Base-by-base conservation (phyloP, 2,113 vertebrate species). In the Aphyosemion australe region DNA sequence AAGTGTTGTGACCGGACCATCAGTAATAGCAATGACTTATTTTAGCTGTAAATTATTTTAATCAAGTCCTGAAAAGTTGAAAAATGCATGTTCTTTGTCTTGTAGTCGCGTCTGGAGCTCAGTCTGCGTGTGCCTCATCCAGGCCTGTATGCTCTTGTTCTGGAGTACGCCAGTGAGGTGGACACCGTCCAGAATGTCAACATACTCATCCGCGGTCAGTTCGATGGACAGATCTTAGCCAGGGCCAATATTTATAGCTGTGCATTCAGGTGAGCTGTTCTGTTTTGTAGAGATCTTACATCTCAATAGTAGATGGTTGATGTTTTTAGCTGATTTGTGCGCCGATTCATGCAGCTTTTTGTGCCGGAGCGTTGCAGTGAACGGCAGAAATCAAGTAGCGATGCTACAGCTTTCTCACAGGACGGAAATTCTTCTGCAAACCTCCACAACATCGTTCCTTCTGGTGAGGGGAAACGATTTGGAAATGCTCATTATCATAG, bases 161-260 rank as follows among this genome's bases (percentile, higher is more conserved):
- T 97, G 46, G 96, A 98, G 76, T 98, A 98, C 14, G 87, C 91
- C 71, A 94, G 87, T 0, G 88, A 94, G 79, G 89, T 82, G 2
- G 82, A 94, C 54, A 69, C 13, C 21, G 69, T 90, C 3, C 92
- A 89, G 55, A 90, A 91, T 53, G 90, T 88, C 0, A 89, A 92
- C 20, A 75, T 97, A 58, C 37, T 75, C 5, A 32, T 95, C 45
- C 80, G 79, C 14, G 72, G 74, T 51, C 90, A 88, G 19, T 55
- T 82, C 0, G 84, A 72, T 31, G 82, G 82, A 21, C 76, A 76
- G n/a, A 79, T 83, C 48, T 80, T 74, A 12, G 93, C 93, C 59
- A 91, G 83, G 78, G 91, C 93, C 65, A 94, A 93, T 82, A 84
- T 99, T 80, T 95, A 96, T 84, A 95, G 91, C 68, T 99, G 97